Base-by-base conservation (phyloP, 2,113 vertebrate species). In the Mirounga angustirostris region DNA sequence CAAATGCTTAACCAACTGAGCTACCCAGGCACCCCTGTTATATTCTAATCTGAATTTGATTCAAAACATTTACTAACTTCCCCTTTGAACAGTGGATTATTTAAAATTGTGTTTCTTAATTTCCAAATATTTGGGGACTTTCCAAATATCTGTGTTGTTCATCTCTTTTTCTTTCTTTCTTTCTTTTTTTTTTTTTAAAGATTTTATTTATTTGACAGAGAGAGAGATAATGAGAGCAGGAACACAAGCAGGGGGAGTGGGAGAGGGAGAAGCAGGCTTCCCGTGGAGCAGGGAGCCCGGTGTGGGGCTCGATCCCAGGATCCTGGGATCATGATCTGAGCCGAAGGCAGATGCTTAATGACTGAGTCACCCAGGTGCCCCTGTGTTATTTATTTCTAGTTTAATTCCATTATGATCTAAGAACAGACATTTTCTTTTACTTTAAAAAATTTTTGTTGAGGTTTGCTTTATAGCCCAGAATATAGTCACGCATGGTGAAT, bases 91-190 rank as follows among this genome's bases (percentile, higher is more conserved):
- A 40, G 46, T 90, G 21, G 46, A 76, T 90, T 87, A 56, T 58
- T 91, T 91, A 84, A 36, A 84, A 76, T n/a, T 83, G 8, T 36
- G 30, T 78, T 95, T 83, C 43, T 89, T 91, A 86, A 67, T 84
- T 91, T 78, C 30, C 12, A 78, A 36, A 65, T 95, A 91, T 67
- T 65, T 84, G 46, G 36, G 9, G 28, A 65, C 24, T 80, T 89
- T 52, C 76, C 19, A 71, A 24, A 61, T 71, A 94, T 26, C n/a
- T 94, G 11, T 74, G 4, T 93, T 86, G 18, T 36, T 88, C 9
- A 88, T 87, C 88, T 71, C 84, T 59, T 46, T 46, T 7, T 46
- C 7, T 46, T 43, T 43, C 40, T 43, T 43, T 43, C 40, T 43
- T 43, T 43, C 5, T 43, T 43, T 43, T 43, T 9, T 46, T 46